Evolutionary conservation across 2,797 vertebrate species (phyloP).

Genomic region (Bradypodion pumilum): DNA sequence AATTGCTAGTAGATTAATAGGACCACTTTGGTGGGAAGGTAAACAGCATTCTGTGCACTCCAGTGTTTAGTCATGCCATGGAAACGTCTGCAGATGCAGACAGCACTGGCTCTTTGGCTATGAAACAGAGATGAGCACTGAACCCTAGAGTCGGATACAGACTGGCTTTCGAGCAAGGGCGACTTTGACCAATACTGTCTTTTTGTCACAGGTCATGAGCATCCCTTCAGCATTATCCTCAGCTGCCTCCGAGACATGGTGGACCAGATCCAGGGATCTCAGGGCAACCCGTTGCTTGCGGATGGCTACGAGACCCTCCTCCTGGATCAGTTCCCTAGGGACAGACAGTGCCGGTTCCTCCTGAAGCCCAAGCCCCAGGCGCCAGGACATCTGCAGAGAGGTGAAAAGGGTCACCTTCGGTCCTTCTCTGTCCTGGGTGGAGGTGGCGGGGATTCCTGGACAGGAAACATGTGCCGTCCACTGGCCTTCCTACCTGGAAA

Average conservation of each 20-base stretch:
- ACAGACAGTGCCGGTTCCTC: constrained; percentile 74
- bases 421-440: neutral
- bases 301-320: constrained; percentile 57
- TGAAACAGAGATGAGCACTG: no score
- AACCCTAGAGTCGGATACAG: no score
- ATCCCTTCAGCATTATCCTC: constrained; percentile 76
- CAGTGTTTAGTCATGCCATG: no score
- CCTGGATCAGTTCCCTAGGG: constrained; percentile 69
- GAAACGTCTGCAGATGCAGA: no score
- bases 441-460: no score
- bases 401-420: constrained; percentile 32
- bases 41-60: no score
- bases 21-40: no score
- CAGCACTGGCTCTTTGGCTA: no score
- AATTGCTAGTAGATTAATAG: no score
- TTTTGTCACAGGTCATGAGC: constrained; percentile 74
- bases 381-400: constrained; percentile 62
- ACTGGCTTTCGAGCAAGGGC: no score
- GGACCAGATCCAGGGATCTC: constrained; percentile 62
- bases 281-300: constrained; percentile 56
- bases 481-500: neutral
- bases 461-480: neutral
- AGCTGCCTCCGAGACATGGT: constrained; percentile 65
- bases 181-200: no score
- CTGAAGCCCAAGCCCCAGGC: constrained; percentile 69